Conservation (phyloP, 2,113 vertebrate species). For the Promerops cafer region DNA sequence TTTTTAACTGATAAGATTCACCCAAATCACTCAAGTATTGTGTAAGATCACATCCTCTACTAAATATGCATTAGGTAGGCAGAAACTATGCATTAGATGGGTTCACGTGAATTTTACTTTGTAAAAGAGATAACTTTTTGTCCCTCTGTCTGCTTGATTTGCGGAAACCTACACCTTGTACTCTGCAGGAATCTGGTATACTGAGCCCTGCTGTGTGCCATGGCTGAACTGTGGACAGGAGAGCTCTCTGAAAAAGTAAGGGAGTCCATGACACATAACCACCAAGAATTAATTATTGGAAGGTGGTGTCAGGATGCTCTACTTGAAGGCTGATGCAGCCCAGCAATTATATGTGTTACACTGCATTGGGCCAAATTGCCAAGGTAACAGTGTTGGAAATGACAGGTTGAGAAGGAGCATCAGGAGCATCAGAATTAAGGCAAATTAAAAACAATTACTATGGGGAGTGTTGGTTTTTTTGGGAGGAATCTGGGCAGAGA, state of each 20-base stretch:
- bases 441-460: background rate
- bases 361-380: background rate
- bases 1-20: background rate
- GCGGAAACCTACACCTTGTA: background rate
- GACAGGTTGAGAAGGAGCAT: background rate
- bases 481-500: background rate
- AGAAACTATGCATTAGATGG: background rate
- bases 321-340: background rate
- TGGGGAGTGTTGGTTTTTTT: background rate
- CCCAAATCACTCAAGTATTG: background rate
- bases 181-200: background rate
- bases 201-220: background rate
- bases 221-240: background rate
- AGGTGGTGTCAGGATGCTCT: background rate
- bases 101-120: background rate
- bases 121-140: background rate
- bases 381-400: background rate
- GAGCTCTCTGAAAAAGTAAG: background rate
- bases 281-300: background rate
- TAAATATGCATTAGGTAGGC: background rate
- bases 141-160: background rate
- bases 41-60: background rate
- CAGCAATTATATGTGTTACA: background rate
- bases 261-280: background rate
- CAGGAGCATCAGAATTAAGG: background rate